phyloP scores from a whole-genome alignment of 2,888 invertebrate species.

The Chloroclysta siterata region DNA sequence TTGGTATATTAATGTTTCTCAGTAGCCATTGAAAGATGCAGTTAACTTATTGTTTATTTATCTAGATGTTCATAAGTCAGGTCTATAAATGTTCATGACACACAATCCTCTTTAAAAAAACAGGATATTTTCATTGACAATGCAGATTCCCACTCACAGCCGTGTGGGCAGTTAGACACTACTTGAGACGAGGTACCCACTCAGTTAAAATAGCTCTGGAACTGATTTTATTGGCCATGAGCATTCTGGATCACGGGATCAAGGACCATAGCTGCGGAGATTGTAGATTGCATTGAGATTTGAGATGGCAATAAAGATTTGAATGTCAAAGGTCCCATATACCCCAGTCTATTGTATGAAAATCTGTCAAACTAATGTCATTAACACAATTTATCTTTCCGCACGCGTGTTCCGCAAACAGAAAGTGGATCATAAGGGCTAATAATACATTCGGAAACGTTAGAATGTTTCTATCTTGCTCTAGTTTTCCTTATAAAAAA shows the following conservation, averaged over 20 bases:
- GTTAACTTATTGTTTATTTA: no score
- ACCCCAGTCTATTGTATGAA: neutral
- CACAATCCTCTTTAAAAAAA: conserved; percentile 26
- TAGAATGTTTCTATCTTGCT: no score
- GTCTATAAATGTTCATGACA: conserved; percentile 35
- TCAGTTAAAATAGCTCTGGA: neutral
- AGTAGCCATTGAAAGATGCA: no score
- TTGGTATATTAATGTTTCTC: no score
- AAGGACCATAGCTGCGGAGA: conserved; percentile 16
- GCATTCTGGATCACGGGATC: conserved; percentile 30
- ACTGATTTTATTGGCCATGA: conserved; percentile 24
- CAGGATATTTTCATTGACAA: conserved; percentile 40
- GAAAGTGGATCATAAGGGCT: no score
- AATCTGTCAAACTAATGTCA: no score
- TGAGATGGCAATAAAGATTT: conserved; percentile 12
- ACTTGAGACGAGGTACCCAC: conserved; percentile 3
- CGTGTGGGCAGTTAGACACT: conserved; percentile 31
- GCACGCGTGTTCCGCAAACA: no score
- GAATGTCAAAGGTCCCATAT: conserved; percentile 2
- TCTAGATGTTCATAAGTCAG: no score
- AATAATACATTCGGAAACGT: no score
- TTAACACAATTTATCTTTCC: no score
- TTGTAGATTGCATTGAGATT: conserved; percentile 13
- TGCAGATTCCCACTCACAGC: conserved; percentile 29
- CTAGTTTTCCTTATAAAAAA: no score